Conservation (phyloP, 1,140 invertebrate genomes). For the Arctopsyche grandis region DNA sequence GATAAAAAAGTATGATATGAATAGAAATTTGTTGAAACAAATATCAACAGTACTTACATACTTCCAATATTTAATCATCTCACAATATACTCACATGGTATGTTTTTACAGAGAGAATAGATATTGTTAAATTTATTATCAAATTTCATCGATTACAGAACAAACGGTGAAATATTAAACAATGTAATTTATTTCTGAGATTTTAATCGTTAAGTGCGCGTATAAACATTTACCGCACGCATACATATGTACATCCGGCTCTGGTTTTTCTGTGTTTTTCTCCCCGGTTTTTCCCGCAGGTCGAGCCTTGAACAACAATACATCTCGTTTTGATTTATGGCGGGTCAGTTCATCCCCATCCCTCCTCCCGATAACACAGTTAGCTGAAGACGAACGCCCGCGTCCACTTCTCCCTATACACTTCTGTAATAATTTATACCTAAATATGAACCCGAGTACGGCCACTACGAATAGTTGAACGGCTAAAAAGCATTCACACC, state of each 20-base stretch:
- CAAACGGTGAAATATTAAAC: no score
- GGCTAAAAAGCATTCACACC: not conserved
- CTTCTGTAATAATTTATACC: slow-evolving; percentile 40
- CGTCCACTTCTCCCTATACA: slow-evolving; percentile 22
- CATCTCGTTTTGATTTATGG: slow-evolving; percentile 54
- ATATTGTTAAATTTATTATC: no score
- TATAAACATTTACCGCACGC: not conserved
- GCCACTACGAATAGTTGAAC: not conserved
- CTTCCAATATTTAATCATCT: no score
- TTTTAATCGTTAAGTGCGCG: no score
- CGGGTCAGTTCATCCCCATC: slow-evolving; percentile 42
- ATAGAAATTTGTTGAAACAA: no score
- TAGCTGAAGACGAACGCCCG: slow-evolving; percentile 42
- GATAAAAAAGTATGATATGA: no score
- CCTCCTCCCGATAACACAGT: slow-evolving; percentile 42
- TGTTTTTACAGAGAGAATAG: no score
- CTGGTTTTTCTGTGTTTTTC: not conserved
- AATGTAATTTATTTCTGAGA: no score
- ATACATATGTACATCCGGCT: not conserved
- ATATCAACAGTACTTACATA: no score
- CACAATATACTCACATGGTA: no score
- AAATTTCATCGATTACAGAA: no score
- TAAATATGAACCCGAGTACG: slow-evolving; percentile 20
- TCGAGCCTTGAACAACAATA: slow-evolving; percentile 43
- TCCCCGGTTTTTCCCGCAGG: slow-evolving; percentile 1